Evolutionary conservation across 2,113 vertebrate genomes (phyloP).

Genomic region (Leptobrachium ailaonicum): DNA sequence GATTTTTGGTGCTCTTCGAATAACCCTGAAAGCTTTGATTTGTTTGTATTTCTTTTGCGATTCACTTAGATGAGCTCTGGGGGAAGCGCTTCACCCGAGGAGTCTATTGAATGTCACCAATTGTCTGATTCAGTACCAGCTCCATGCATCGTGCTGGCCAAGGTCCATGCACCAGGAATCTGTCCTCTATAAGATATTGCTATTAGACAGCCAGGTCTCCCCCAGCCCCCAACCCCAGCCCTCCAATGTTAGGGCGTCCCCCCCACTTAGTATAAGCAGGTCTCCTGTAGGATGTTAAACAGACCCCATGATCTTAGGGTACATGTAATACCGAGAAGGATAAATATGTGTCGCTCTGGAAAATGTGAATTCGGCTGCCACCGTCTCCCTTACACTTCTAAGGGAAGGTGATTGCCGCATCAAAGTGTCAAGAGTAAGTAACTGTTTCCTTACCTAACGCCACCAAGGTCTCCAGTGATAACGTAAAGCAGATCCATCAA

Average conservation of each 20-base stretch:
- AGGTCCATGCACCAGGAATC: too few species aligned
- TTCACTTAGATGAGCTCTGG: too few species aligned
- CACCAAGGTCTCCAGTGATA: background rate
- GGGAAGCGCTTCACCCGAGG: too few species aligned
- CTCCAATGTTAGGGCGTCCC: background rate
- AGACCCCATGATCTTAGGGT: background rate
- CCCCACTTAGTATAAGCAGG: background rate
- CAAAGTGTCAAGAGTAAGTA: background rate
- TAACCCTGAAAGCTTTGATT: too few species aligned
- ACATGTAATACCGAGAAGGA: conserved; percentile 7
- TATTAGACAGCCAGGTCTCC: too few species aligned
- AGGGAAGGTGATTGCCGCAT: background rate
- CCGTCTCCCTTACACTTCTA: background rate
- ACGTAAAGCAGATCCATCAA: background rate
- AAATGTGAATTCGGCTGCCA: background rate
- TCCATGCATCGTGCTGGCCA: too few species aligned
- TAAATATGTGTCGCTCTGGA: conserved; percentile 17
- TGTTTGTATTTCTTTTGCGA: too few species aligned
- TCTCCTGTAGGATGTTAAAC: conserved; percentile 20
- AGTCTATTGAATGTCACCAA: too few species aligned
- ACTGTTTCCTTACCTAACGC: background rate
- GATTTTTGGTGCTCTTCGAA: too few species aligned
- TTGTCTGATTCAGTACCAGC: too few species aligned
- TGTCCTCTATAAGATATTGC: too few species aligned
- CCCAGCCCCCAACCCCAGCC: background rate